Evolutionary conservation across 2,797 vertebrate species (phyloP), one percentile per base, ranked within the genome.

Genomic region (Sebastes goodei): DNA sequence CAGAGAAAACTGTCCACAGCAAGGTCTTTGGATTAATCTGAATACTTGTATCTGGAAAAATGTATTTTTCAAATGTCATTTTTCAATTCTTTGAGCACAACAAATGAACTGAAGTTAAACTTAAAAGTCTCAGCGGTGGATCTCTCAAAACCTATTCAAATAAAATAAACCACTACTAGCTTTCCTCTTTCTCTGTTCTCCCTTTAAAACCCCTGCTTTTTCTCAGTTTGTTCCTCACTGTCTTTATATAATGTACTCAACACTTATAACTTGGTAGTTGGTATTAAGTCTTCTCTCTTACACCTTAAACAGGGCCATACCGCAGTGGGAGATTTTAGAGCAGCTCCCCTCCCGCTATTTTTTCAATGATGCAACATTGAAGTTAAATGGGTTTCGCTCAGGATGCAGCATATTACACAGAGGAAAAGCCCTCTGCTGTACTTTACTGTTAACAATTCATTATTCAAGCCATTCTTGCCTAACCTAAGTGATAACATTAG

Each of bases 291-390:
- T 61, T 12, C 63, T 84, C 71, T 82, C 64, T 46, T 76, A 35
- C 81, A 87, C 82, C 83, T 84, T 90, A 91, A 93, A 90, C 8
- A 78, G 87, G 90, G 89, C 81, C 90, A 88, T 64, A 84, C 84
- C 90, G 33, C 92, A 93, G 92, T 93, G 87, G 89, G 92, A 86
- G 86, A 86, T 81, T 86, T 85, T 81, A 70, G 38, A 89, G 83
- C 87, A 80, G 78, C 82, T 87, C 62, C 69, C 86, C 82, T 88
- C 86, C 82, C 79, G 76, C 79, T 90, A 70, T 86, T 89, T 89
- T 89, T 66, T 84, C 33, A 84, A 80, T 94, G 92, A 94, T 90
- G 89, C 92, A 94, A 93, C 85, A 85, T 62, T 84, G 23, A 82
- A 88, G 84, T 92, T 90, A 84, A 92, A 91, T 87, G 88, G 20